A percentile compares a stretch with the other conserved stretches of the same genome.
These are phyloP conservation scores for Rhagologus leucostigma DNA, from an alignment of 2,113 vertebrate genomes.

Conservation along the genomic window DNA sequence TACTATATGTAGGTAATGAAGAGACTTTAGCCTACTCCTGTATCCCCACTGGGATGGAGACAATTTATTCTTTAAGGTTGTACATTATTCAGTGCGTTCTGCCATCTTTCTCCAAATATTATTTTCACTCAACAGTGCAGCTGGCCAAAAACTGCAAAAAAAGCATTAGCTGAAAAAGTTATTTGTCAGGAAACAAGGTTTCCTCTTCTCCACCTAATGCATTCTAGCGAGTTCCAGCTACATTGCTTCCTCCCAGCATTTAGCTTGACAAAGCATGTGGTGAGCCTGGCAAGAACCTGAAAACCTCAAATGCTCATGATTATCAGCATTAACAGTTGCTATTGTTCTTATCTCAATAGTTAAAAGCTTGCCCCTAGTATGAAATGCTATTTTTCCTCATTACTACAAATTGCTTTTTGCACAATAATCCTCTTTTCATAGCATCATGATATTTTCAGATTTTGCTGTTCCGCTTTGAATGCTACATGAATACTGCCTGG, in stretches of 20 bases:
- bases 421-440: background rate
- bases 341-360: background rate
- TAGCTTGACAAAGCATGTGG: background rate
- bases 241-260: background rate
- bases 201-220: constrained; percentile 15
- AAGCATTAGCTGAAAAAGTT: background rate
- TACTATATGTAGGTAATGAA: background rate
- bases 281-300: background rate
- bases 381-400: background rate
- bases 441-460: background rate
- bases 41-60: background rate
- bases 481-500: background rate
- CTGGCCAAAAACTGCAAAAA: background rate
- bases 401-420: background rate
- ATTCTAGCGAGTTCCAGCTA: background rate
- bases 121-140: background rate
- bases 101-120: background rate
- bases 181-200: constrained; percentile 10
- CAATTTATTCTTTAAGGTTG: background rate
- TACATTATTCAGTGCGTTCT: background rate
- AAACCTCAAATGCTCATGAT: background rate
- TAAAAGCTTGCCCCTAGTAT: background rate
- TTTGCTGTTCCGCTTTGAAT: background rate
- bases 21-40: background rate
- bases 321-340: background rate